A percentile compares a stretch with the other conserved stretches of the same genome.
Evolutionary conservation across 2,113 vertebrate genomes (phyloP).

Genomic region (Hypomesus transpacificus): DNA sequence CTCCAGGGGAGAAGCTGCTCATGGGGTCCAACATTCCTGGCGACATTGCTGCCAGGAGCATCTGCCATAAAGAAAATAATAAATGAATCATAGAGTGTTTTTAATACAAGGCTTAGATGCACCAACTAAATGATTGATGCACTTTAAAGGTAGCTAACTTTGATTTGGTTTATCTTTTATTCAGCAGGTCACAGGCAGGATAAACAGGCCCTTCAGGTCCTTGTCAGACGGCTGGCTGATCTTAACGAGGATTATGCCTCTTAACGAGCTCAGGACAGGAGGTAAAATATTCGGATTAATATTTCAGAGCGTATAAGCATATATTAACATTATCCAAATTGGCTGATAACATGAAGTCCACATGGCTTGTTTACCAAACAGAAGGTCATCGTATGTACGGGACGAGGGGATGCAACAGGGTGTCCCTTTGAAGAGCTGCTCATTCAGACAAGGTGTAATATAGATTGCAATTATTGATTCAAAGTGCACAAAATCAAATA

Average conservation of each 20-base stretch:
- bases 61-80: constrained; percentile 11
- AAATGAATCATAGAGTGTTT: constrained; percentile 16
- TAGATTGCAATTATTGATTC: not conserved
- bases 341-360: constrained; percentile 44
- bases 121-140: constrained; percentile 56
- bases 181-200: constrained; percentile 67
- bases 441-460: constrained; percentile 60
- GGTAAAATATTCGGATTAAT: constrained; percentile 70
- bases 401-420: constrained; percentile 57
- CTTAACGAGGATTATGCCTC: constrained; percentile 59
- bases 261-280: constrained; percentile 63
- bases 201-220: constrained; percentile 63
- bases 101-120: constrained; percentile 17
- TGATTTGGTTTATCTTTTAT: constrained; percentile 74
- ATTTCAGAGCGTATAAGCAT: constrained; percentile 66
- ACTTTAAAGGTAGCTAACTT: constrained; percentile 63
- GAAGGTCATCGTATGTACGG: constrained; percentile 66
- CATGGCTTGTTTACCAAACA: constrained; percentile 65
- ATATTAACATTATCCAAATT: constrained; percentile 76
- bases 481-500: not conserved
- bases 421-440: constrained; percentile 55
- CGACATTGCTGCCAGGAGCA: not conserved
- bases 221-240: constrained; percentile 62
- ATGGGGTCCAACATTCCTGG: too few relatives aligned
- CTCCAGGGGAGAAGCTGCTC: too few relatives aligned